A percentile compares a stretch with the other conserved stretches of the same genome.
Evolutionary conservation across 2,113 vertebrate species (phyloP).

Genomic region (Python bivittatus): DNA sequence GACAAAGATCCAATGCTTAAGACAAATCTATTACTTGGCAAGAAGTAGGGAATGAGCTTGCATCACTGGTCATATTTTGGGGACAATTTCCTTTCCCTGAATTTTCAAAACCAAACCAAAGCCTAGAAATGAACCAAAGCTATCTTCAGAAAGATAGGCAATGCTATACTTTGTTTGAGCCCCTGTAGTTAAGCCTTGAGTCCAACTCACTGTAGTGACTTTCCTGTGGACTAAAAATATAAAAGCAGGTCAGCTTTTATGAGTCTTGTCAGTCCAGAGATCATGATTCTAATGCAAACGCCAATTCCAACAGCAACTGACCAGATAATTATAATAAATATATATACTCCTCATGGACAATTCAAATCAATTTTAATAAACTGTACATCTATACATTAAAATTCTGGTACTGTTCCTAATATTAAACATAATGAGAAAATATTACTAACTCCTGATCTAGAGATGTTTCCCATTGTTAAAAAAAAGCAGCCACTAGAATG

Average conservation of each 20-base stretch:
- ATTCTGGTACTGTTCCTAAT: conserved; percentile 17
- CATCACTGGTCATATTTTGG: not conserved
- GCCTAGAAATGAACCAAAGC: conserved; percentile 24
- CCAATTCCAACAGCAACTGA: conserved; percentile 1
- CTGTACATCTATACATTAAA: conserved; percentile 14
- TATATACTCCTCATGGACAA: not conserved
- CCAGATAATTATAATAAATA: not conserved
- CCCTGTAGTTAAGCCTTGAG: not conserved
- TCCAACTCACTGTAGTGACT: not conserved
- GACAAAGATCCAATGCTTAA: not conserved
- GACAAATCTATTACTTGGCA: not conserved
- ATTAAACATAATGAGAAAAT: conserved; percentile 41
- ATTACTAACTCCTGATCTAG: conserved; percentile 53
- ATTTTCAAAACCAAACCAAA: conserved; percentile 38
- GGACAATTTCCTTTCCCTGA: conserved; percentile 18
- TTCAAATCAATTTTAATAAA: not conserved
- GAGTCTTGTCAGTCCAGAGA: not conserved
- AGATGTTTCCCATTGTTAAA: conserved; percentile 18
- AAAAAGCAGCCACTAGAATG: not conserved
- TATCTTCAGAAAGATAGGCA: not conserved
- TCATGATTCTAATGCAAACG: not conserved
- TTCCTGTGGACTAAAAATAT: too few species aligned
- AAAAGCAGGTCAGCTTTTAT: not conserved
- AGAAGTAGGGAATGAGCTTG: not conserved
- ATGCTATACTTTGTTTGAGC: conserved; percentile 3